Evolutionary conservation across 2,797 vertebrate genomes (phyloP), one percentile per base, ranked within the genome.

Genomic region (Heliangelus exortis): DNA sequence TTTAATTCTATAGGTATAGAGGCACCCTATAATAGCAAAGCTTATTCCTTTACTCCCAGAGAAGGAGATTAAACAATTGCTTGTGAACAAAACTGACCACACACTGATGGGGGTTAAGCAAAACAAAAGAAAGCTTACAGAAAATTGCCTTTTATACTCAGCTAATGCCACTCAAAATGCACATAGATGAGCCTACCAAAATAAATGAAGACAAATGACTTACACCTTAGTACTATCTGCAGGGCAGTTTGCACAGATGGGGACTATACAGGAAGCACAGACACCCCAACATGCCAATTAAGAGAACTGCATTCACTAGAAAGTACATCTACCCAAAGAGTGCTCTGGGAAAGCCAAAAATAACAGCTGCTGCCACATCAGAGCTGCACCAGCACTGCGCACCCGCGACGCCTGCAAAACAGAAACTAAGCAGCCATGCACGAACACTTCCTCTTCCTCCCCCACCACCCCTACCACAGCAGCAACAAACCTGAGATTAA

Each of bases 311-410:
- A 83, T 87, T 75, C 78, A 67, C 77, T 47, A 93, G 88, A 45
- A 93, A 92, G 53, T 25, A 73, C 90, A 57, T 83, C 57, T 31
- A 80, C 81, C 43, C 34, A 5, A 92, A 72, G 0, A 80, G 93
- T 65, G 87, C n/a, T 1, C 89, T 75, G 90, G 87, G 89, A 95
- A 85, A 68, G 54, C 90, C 72, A 90, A 91, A 95, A 95, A 92
- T 89, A 96, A 93, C 90, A 95, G 90, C 83, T 94, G 93, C 89
- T 92, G 93, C 90, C 93, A 95, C 90, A 95, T 80, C 92, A 72
- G 86, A 94, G 51, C 7, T 5, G 86, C 84, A 83, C 75, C 89
- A 62, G 78, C 78, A 54, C 67, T 17, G 73, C 23, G 0, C 41
- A 65, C 84, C 72, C 87, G 78, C 68, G 0, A 54, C 78, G 92